Evolutionary conservation across 2,888 invertebrate genomes (phyloP), one percentile per base, ranked within the genome.

Genomic region (Carterocephalus palaemon): DNA sequence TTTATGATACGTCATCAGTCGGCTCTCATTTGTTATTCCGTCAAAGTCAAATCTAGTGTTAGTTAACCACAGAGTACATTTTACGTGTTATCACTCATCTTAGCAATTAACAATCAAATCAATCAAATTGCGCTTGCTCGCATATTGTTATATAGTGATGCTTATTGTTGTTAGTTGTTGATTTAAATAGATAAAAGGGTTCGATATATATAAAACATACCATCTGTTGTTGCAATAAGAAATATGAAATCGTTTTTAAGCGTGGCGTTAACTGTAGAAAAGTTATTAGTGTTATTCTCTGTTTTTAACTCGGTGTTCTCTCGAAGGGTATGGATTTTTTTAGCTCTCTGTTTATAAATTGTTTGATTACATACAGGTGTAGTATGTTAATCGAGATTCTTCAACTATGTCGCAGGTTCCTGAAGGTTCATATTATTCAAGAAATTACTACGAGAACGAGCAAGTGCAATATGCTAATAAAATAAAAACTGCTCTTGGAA

Each of bases 241-340:
- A 62, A 52, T 55, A 74, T 75, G 70, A 64, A 60, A 51, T 48
- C 51, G 46, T 49, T 46, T 37, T 31, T 41, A 23, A 53, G 49
- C 45, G 52, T 34, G 9, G 20, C 42, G 6, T 29, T 42, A 1
- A 20, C 42, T 28, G 28, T 12, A 8, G 45, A 43, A 31, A 49
- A 56, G 46, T 36, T 59, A 29, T 16, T 57, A 19, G 33, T 60
- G 22, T 52, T 62, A 32, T 45, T 60, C 23, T 58, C 54, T 40
- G 46, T 53, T 38, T 34, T 62, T 23, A 53, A 55, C 17, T 43
- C 49, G 51, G 53, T 60, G 40, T 54, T 54, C 24, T 62, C 60
- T 38, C 49, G 54, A 57, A 64, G 70, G 68, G 84, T 84, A 62
- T 65, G 75, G n/a, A n/a, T n/a, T n/a, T n/a, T n/a, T n/a, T n/a